A percentile compares a stretch with the other conserved stretches of the same genome.
These are phyloP conservation scores for Macaria notata DNA, from an alignment of 2,888 invertebrate genomes.

Conservation along the genomic window DNA sequence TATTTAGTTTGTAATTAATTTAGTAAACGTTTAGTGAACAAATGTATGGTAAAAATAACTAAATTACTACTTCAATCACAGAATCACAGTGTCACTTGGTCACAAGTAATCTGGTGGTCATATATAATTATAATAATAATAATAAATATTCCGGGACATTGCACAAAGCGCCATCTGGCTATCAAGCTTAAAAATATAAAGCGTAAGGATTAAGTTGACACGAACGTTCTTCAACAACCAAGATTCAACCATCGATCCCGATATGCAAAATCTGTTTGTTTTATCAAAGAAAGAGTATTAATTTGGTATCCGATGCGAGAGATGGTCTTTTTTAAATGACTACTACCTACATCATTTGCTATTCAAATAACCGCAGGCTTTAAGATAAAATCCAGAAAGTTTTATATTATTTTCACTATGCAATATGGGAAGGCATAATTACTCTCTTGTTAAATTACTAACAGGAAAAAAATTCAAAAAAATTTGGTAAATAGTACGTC, in stretches of 20 bases:
- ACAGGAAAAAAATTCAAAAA: no score
- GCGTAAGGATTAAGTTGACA: slow-evolving; percentile 53
- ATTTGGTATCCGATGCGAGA: slow-evolving; percentile 65
- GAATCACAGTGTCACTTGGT: no score
- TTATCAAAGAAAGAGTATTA: slow-evolving; percentile 70
- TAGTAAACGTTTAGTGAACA: no score
- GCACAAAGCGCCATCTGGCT: no score
- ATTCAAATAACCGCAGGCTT: slow-evolving; percentile 70
- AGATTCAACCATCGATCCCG: slow-evolving; percentile 56
- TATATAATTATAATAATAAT: no score
- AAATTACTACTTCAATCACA: no score
- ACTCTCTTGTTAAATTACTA: no score
- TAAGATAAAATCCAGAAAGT: slow-evolving; percentile 37
- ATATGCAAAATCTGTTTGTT: slow-evolving; percentile 79
- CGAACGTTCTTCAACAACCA: slow-evolving; percentile 29
- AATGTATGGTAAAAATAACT: no score
- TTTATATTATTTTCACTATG: slow-evolving; percentile 16
- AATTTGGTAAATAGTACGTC: no score
- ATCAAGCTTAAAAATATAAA: slow-evolving; percentile 4
- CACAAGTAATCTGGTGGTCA: no score
- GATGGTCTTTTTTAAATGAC: slow-evolving; percentile 65
- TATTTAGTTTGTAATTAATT: no score
- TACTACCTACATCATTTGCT: slow-evolving; percentile 64
- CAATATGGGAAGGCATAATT: slow-evolving; percentile 1
- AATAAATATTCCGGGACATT: no score